Evolutionary conservation across 1,140 invertebrate species (phyloP), one percentile per base, ranked within the genome.

Genomic region (Dryas iulia): DNA sequence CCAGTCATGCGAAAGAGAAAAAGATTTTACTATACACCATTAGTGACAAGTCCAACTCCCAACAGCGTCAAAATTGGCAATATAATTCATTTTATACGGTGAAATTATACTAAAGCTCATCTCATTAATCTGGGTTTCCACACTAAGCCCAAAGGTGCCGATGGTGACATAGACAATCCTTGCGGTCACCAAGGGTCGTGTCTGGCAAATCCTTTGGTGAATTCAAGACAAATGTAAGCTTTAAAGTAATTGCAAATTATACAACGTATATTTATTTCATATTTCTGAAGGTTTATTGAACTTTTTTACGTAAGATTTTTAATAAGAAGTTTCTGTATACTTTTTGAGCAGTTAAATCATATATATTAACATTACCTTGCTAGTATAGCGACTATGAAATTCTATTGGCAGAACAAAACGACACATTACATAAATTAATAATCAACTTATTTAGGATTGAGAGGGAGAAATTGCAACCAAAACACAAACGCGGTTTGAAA

Each of bases 151-250:
- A 77, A 82, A 80, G 82, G 77, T 85, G 81, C 86, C 86, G 71
- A 84, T 90, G 86, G 78, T 86, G 86, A 88, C 89, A 88, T 63
- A 68, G 76, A 70, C 78, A 87, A 89, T 84, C 86, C 84, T 78
- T 74, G 76, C 76, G 71, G 74, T 73, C 74, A 69, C 74, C 76
- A 65, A 69, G 77, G 81, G 79, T 79, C 73, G 69, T 31, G 63
- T 47, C 54, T 57, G 56, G 69, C 73, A 89, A 91, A 90, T 87
- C 89, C 86, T 83, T 78, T n/a, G 65, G 77, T 76, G 78, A 56
- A 69, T 66, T 71, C 62, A 30, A 65, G 47, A 66, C 65, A 66
- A 70, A 73, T 69, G 52, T 66, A 63, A 65, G 68, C 53, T 10
- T 56, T 56, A 25, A 5, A n/a, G 53, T 21, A 56, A 56, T 47